Percentiles rank a stretch among this genome's conserved stretches.
Conservation (phyloP, 2,888 invertebrate genomes). For the Macaria notata region DNA sequence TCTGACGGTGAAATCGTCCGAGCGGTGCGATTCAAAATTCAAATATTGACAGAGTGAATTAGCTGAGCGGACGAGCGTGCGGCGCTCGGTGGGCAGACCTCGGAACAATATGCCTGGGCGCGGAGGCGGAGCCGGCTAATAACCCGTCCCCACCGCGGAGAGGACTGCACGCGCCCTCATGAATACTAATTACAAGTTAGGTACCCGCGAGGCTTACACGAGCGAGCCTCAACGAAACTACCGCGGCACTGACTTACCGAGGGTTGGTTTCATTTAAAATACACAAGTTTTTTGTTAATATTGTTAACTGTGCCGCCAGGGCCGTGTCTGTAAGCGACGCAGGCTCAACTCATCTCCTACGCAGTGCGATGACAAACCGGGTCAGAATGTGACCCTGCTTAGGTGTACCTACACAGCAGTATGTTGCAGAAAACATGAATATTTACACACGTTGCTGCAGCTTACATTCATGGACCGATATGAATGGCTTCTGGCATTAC, state of each 20-base stretch:
- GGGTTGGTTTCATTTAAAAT: conserved; percentile 23
- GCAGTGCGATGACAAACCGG: conserved; percentile 34
- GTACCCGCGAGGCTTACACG: conserved; percentile 46
- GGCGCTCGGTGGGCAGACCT: conserved; percentile 75
- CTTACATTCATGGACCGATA: conserved; percentile 23
- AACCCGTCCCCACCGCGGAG: conserved; percentile 82
- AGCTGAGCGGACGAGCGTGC: conserved; percentile 65
- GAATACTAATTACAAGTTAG: conserved; percentile 80
- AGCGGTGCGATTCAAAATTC: conserved; percentile 49
- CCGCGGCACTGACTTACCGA: conserved; percentile 19
- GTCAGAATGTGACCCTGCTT: conserved; percentile 32
- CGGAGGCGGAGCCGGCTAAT: conserved; percentile 81
- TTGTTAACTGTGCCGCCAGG: conserved; percentile 15
- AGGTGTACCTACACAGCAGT: conserved; percentile 20
- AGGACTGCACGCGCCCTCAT: conserved; percentile 79
- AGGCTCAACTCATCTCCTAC: conserved; percentile 26
- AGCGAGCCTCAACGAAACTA: conserved; percentile 38
- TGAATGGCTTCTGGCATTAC: conserved; percentile 18
- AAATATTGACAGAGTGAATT: conserved; percentile 73
- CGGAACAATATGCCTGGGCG: conserved; percentile 80
- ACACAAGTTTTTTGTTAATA: conserved; percentile 14
- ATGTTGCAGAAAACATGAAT: conserved; percentile 32
- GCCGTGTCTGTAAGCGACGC: conserved; percentile 3
- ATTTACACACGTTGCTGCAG: conserved; percentile 30
- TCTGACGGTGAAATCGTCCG: conserved; percentile 52